A percentile compares a stretch with the other conserved stretches of the same genome.
These are phyloP conservation scores for Hippopotamus amphibius DNA, from an alignment of 2,113 vertebrate genomes.

Conservation along the genomic window DNA sequence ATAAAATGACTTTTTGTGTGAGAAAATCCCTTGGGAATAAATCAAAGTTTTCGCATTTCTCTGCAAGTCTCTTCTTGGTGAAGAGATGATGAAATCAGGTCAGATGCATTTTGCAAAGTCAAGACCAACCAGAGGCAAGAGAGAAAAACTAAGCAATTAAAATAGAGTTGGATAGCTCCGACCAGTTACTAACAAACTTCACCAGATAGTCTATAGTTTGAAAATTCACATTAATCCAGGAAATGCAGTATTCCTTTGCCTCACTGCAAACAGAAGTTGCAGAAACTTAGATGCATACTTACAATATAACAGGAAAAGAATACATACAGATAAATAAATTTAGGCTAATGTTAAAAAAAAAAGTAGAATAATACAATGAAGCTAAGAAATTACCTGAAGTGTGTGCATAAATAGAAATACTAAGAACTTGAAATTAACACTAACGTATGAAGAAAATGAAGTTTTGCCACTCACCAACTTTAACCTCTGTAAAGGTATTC, in stretches of 20 bases:
- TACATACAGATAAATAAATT: background rate
- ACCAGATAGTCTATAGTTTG: background rate
- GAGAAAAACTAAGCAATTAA: conserved; percentile 13
- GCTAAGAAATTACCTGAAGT: background rate
- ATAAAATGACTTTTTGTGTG: conserved; percentile 40
- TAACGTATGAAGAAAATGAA: conserved; percentile 70
- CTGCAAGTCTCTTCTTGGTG: background rate
- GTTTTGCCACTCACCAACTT: conserved; percentile 93
- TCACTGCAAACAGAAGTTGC: conserved; percentile 48
- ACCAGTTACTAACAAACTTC: background rate
- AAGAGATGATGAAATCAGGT: conserved; percentile 44
- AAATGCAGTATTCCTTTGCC: conserved; percentile 20
- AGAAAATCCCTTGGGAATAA: conserved; percentile 48
- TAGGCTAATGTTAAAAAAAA: background rate
- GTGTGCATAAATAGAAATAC: conserved; percentile 36
- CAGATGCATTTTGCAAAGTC: background rate
- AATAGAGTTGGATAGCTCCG: background rate
- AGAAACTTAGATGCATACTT: background rate
- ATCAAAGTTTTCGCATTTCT: background rate
- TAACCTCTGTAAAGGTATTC: conserved; percentile 95
- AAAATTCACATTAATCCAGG: conserved; percentile 43
- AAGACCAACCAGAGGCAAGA: conserved; percentile 19
- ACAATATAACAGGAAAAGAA: background rate
- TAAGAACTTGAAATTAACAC: conserved; percentile 52
- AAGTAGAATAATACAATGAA: conserved; percentile 37